These are phyloP conservation scores for Megastigmus dorsalis DNA, from an alignment of 2,888 invertebrate genomes.

Conservation along the genomic window DNA sequence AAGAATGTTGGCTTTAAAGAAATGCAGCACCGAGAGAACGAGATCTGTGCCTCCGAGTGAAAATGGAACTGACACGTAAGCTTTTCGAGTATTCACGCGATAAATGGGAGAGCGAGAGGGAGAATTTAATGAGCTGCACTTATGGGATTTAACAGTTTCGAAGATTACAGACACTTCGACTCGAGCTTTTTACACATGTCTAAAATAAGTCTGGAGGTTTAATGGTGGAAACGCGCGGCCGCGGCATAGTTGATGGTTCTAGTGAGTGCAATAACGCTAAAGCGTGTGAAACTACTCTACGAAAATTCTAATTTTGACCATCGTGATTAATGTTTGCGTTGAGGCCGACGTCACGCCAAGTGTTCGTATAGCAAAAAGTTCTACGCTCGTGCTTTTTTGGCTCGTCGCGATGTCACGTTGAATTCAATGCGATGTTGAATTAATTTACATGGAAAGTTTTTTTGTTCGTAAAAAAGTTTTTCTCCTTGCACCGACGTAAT, in stretches of 20 bases:
- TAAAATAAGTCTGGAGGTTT: too few species aligned
- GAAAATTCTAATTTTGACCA: conserved; percentile 7
- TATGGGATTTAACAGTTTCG: background rate
- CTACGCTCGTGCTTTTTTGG: background rate
- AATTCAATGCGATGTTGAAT: background rate
- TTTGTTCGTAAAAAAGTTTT: background rate
- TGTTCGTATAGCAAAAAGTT: background rate
- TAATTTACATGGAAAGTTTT: too few species aligned
- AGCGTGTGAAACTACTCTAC: background rate
- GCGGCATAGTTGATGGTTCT: too few species aligned
- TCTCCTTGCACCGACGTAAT: background rate
- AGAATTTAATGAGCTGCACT: background rate
- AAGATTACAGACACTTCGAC: background rate
- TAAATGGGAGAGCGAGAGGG: background rate
- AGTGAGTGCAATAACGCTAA: background rate
- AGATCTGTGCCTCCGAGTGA: background rate
- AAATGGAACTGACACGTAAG: background rate
- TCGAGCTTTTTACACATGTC: too few species aligned
- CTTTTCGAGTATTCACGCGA: background rate
- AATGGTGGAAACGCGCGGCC: too few species aligned
- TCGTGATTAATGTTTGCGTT: background rate
- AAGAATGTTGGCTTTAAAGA: too few species aligned
- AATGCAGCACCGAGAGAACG: too few species aligned
- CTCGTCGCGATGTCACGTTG: background rate
- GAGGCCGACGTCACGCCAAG: background rate